A percentile compares a stretch with the other conserved stretches of the same genome.
Evolutionary conservation across 1,140 invertebrate genomes (phyloP).

Genomic region (Nephotettix cincticeps): DNA sequence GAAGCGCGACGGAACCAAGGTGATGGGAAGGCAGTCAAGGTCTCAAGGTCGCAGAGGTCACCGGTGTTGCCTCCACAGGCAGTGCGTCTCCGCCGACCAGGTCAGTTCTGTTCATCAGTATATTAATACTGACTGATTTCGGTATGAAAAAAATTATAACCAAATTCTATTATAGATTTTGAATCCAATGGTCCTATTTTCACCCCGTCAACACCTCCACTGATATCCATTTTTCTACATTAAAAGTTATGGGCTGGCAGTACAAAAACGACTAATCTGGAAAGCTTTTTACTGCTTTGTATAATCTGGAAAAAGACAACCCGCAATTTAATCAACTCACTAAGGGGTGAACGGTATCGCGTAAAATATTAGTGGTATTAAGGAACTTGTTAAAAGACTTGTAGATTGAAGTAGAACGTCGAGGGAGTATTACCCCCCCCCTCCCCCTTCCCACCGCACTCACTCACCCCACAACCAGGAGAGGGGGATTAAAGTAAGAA

Average conservation of each 20-base stretch:
- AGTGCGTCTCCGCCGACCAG: not conserved
- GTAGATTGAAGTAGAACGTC: not conserved
- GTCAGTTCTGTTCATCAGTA: too few species aligned
- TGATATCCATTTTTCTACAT: too few species aligned
- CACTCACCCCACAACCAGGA: too few species aligned
- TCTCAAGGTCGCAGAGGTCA: not conserved
- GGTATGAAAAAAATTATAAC: too few species aligned
- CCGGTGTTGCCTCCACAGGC: not conserved
- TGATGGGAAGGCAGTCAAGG: not conserved
- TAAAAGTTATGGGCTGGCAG: too few species aligned
- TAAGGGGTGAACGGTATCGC: not conserved
- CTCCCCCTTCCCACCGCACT: too few species aligned
- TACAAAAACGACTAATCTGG: too few species aligned
- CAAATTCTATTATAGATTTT: too few species aligned
- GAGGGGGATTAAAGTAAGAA: too few species aligned
- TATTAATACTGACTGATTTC: too few species aligned
- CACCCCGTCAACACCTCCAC: too few species aligned
- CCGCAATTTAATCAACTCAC: conserved; percentile 2
- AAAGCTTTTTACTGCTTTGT: not conserved
- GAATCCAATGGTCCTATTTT: too few species aligned
- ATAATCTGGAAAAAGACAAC: not conserved
- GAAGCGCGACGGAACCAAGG: not conserved
- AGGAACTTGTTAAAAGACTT: conserved; percentile 4
- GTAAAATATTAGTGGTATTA: conserved; percentile 10
- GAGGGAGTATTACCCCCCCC: not conserved